Evolutionary conservation across 2,113 vertebrate genomes (phyloP).

Genomic region (Aix galericulata): DNA sequence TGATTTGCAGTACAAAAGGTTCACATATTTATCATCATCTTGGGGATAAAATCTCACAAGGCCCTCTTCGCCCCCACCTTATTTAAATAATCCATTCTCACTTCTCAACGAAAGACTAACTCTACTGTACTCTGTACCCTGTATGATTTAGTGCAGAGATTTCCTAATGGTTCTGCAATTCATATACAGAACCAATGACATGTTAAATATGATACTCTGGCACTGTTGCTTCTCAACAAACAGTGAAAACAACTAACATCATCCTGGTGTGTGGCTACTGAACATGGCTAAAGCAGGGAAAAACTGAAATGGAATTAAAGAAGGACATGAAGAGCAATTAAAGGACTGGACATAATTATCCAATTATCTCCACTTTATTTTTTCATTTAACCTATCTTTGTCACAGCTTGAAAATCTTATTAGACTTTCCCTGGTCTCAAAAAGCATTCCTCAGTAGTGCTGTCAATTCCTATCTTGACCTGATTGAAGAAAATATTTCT

Average conservation of each 20-base stretch:
- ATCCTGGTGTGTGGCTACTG: neutral
- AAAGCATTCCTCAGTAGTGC: neutral
- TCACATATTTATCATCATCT: neutral
- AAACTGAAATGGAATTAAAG: neutral
- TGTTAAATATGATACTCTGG: neutral
- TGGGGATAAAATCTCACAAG: neutral
- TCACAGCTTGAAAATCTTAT: neutral
- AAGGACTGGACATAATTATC: neutral
- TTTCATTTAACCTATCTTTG: neutral
- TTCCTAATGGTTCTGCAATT: neutral
- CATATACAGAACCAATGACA: neutral
- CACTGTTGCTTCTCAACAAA: neutral
- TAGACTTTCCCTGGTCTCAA: neutral
- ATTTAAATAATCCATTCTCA: neutral
- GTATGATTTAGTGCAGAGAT: neutral
- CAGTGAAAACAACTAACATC: neutral
- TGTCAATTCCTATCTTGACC: neutral
- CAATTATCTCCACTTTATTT: neutral
- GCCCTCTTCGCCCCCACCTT: neutral
- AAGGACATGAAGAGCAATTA: neutral
- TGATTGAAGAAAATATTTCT: neutral
- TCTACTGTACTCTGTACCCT: neutral
- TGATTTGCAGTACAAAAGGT: neutral
- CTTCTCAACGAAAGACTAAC: neutral
- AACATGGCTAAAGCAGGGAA: neutral